Evolutionary conservation across 2,797 vertebrate genomes (phyloP), one percentile per base, ranked within the genome.

Genomic region (Scarus forsteni): DNA sequence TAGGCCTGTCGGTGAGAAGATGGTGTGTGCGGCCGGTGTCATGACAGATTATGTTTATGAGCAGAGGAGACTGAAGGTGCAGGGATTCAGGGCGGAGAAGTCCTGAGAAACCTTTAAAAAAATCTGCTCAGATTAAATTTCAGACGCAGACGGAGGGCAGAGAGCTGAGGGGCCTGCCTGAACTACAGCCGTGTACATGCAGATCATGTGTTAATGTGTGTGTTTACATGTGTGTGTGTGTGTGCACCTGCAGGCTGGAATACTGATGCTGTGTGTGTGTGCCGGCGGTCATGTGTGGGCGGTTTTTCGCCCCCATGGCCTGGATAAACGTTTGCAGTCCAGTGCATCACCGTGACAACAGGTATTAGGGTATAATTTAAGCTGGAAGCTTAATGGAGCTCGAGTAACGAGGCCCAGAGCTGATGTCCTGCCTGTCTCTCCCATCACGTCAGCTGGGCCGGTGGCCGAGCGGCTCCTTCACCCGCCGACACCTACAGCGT

Each of bases 381-480:
- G 86, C 77, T 73, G 77, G 75, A 86, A 90, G 90, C 88, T 80
- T 92, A 93, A 93, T 94, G 91, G 90, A 91, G 90, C 93, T 90
- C 42, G 73, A 91, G 88, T 89, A 91, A 90, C 59, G 78, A 84
- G 81, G 79, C 90, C 90, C 79, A 51, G 88, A 89, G 91, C 85
- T 66, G 81, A 78, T 82, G 83, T 80, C 84, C 76, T 71, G 86
- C 76, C 84, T 88, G 89, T 92, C 90, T 86, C 86, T 89, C 71
- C 70, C 82, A 79, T 89, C 85, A 88, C 69, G 53, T 91, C 90
- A 89, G 66, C 54, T 8, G 43, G 73, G 69, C 75, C 66, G 54
- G 76, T 74, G 85, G 85, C 87, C 86, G 63, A 40, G 51, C 40
- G 81, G 77, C 73, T 75, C 66, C 75, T 58, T 78, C 75, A 68